These are phyloP conservation scores for Prionailurus bengalensis DNA, from an alignment of 2,113 vertebrate genomes.

Conservation along the genomic window DNA sequence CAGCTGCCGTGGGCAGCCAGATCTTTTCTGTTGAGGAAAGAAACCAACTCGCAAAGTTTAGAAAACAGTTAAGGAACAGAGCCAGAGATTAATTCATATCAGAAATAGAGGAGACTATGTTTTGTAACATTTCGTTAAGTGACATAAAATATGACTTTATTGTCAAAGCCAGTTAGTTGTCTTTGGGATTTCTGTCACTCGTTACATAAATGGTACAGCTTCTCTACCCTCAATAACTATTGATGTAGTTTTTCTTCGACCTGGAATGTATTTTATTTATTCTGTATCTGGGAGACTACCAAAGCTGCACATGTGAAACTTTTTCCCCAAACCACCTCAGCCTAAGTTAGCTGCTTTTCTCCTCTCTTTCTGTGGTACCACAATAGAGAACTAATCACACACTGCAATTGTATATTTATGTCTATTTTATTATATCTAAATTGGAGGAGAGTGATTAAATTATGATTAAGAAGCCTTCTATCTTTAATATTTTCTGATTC, in stretches of 20 bases:
- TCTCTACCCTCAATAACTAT: background rate
- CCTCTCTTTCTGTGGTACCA: background rate
- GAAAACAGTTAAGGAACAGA: background rate
- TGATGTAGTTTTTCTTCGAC: background rate
- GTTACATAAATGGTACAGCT: background rate
- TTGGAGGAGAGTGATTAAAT: background rate
- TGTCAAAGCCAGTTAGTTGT: background rate
- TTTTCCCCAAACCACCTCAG: background rate
- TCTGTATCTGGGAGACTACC: background rate
- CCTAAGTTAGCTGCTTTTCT: background rate
- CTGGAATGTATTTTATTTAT: background rate
- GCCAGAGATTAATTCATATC: background rate
- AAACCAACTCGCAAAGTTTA: background rate
- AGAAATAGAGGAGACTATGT: background rate
- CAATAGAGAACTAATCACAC: background rate
- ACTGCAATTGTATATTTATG: background rate
- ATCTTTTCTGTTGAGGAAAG: background rate
- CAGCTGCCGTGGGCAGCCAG: background rate
- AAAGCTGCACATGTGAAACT: background rate
- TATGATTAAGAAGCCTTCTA: background rate
- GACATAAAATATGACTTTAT: background rate
- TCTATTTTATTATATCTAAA: constrained; percentile 30
- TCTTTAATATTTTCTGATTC: constrained; percentile 40
- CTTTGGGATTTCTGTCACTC: background rate
- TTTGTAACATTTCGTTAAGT: background rate